Conservation (phyloP, 2,113 vertebrate genomes). For the Nothoprocta perdicaria region DNA sequence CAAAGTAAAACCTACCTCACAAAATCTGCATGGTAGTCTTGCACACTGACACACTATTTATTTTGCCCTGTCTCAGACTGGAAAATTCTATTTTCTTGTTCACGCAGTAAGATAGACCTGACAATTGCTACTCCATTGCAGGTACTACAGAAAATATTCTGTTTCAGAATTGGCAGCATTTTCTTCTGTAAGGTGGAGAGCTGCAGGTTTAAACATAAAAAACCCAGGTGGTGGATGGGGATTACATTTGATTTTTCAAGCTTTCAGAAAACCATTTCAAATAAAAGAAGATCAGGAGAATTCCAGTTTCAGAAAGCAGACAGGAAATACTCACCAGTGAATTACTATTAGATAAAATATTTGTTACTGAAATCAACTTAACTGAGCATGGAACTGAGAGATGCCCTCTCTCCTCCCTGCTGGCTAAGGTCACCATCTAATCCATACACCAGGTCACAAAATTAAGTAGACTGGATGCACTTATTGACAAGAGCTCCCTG, state of each 20-base stretch:
- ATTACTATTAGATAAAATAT: background rate
- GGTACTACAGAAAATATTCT: background rate
- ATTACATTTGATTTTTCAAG: background rate
- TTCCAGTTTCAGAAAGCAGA: background rate
- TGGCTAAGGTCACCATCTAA: background rate
- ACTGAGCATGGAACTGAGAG: background rate
- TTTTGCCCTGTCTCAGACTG: background rate
- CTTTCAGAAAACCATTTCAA: background rate
- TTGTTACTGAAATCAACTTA: background rate
- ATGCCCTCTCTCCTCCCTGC: background rate
- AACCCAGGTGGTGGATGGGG: rapidly evolving
- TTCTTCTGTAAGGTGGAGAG: background rate
- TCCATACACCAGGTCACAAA: background rate
- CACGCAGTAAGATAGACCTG: background rate
- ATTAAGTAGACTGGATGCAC: background rate
- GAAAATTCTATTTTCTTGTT: background rate
- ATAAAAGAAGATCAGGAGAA: background rate
- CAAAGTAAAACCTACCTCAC: background rate
- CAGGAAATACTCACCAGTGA: background rate
- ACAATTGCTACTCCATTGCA: background rate
- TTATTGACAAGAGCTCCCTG: background rate
- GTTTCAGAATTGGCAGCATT: background rate
- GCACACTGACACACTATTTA: background rate
- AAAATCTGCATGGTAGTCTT: background rate
- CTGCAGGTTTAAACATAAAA: background rate